These are phyloP conservation scores for Drosophila kikkawai DNA, from an alignment of 1,140 invertebrate species.

Conservation along the genomic window DNA sequence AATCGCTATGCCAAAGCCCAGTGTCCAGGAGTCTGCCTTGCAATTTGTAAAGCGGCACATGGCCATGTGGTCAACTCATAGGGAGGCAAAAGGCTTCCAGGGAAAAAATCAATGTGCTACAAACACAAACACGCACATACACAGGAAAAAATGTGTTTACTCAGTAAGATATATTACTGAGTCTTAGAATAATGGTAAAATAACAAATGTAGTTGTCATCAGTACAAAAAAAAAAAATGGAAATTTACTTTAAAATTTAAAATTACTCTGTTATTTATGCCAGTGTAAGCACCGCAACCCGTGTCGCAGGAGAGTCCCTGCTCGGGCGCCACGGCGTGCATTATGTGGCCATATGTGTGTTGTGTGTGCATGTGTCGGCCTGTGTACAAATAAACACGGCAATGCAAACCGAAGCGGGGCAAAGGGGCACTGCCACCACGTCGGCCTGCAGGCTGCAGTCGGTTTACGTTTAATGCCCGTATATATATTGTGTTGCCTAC, in stretches of 20 bases:
- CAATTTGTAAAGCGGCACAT: slow-evolving; percentile 64
- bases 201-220: background rate
- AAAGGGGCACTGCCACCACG: slow-evolving; percentile 25
- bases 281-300: slow-evolving; percentile 30
- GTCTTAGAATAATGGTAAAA: too few species aligned
- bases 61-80: slow-evolving; percentile 67
- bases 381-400: slow-evolving; percentile 81
- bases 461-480: slow-evolving; percentile 82
- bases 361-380: slow-evolving; percentile 28
- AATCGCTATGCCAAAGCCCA: slow-evolving; percentile 7
- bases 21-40: slow-evolving; percentile 27
- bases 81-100: slow-evolving; percentile 32
- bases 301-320: slow-evolving; percentile 27
- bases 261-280: background rate
- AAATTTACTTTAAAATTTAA: background rate
- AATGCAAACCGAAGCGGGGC: slow-evolving; percentile 52
- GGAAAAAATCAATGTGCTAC: slow-evolving; percentile 72
- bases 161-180: background rate
- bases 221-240: too few species aligned
- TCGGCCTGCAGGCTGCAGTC: slow-evolving; percentile 64
- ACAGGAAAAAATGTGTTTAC: background rate
- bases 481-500: slow-evolving; percentile 72
- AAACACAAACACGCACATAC: slow-evolving; percentile 30
- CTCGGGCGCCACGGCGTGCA: slow-evolving; percentile 71
- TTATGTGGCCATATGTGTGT: slow-evolving; percentile 69